Evolutionary conservation across 2,888 invertebrate species (phyloP), one percentile per base, ranked within the genome.

Genomic region (Margaritifera margaritifera): DNA sequence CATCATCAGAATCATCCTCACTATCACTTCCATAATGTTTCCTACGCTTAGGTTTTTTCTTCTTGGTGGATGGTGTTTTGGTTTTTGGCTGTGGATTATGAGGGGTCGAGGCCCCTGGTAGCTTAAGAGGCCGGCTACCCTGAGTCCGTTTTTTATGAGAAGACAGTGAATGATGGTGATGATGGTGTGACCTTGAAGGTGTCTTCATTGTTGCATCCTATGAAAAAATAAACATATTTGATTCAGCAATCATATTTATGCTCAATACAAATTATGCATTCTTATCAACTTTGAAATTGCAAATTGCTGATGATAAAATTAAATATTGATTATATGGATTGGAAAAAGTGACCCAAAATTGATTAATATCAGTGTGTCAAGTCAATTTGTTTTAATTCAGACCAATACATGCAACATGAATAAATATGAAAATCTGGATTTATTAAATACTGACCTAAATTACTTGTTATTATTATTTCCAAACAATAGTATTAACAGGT

Each of bases 31-130:
- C 78, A 27, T 83, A 78, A 51, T 81, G 80, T 68, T 78, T 80
- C 69, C 84, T 79, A 69, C 83, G 84, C 68, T 85, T 85, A 73
- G 87, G 80, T 72, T 83, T 82, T 75, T 82, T 83, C 64, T 82
- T 80, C 62, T 74, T 74, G 42, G 71, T 70, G 24, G 56, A 63
- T 64, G 73, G 70, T 59, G 74, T 42, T 42, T 42, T 42, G 42
- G 11, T 42, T 15, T 42, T 42, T 61, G 22, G 68, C 42, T 19
- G 68, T 57, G n/a, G 64, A 51, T 50, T 52, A 73, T 59, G 73
- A 69, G 25, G 62, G 60, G 18, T 69, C 69, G 50, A 71, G 71
- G 61, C 69, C 68, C 62, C 68, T 65, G 59, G 69, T 57, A 54
- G 75, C 69, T 60, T 68, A 66, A 27, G 69, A 31, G 24, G 63